A percentile compares a stretch with the other conserved stretches of the same genome.
Evolutionary conservation across 2,113 vertebrate species (phyloP).

Genomic region (Spilogale gracilis): DNA sequence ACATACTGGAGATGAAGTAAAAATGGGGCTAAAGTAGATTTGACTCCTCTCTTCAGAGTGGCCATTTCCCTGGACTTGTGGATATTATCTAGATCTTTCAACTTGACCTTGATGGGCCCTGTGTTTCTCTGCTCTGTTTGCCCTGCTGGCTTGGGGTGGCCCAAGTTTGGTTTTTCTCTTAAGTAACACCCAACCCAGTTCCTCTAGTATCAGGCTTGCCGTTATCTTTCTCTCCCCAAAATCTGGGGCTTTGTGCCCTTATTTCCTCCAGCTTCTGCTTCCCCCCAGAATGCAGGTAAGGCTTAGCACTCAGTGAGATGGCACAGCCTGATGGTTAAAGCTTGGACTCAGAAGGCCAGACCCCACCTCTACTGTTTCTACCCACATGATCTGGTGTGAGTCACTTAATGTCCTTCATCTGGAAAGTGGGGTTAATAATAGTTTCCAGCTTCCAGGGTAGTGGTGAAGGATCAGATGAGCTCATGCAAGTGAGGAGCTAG

Average conservation of each 20-base stretch:
- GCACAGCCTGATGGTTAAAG: not conserved
- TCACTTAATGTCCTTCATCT: conserved; percentile 36
- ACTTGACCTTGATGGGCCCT: not conserved
- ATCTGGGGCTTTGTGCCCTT: not conserved
- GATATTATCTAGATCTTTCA: not conserved
- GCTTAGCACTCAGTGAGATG: accelerated
- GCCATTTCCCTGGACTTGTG: not conserved
- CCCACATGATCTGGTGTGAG: not conserved
- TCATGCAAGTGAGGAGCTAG: not conserved
- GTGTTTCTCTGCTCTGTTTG: not conserved
- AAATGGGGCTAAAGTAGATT: not conserved
- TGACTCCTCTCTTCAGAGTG: not conserved
- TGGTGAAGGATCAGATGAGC: not conserved
- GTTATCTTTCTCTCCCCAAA: not conserved
- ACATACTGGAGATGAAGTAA: accelerated
- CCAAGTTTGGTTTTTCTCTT: not conserved
- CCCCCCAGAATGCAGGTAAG: not conserved
- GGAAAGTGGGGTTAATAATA: conserved; percentile 27
- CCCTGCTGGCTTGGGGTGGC: not conserved
- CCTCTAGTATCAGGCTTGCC: not conserved
- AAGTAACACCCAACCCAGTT: not conserved
- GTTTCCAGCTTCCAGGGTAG: not conserved
- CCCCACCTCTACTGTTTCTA: not conserved
- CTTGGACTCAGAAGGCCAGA: not conserved
- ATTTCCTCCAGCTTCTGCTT: not conserved